A percentile compares a stretch with the other conserved stretches of the same genome.
Evolutionary conservation across 2,113 vertebrate genomes (phyloP).

Genomic region (Pipa parva): DNA sequence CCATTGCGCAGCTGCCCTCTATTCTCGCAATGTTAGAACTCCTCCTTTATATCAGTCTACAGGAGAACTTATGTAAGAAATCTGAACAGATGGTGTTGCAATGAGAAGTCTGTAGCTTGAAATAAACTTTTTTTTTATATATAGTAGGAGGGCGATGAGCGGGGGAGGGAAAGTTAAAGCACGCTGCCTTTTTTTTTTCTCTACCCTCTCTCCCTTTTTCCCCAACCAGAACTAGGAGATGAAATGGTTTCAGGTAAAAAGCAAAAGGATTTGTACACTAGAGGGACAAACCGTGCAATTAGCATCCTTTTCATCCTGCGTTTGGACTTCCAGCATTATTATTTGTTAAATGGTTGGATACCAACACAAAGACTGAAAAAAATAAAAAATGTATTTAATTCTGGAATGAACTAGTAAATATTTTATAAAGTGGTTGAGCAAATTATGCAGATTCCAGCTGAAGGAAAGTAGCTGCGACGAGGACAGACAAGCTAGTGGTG

Average conservation of each 20-base stretch:
- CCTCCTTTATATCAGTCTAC: not conserved
- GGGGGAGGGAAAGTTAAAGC: not conserved
- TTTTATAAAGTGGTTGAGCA: conserved; percentile 30
- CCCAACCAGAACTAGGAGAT: conserved; percentile 2
- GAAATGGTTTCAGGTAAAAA: conserved; percentile 24
- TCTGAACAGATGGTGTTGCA: conserved; percentile 30
- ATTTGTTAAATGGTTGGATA: conserved; percentile 40
- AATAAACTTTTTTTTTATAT: conserved; percentile 26
- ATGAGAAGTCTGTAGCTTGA: conserved; percentile 18
- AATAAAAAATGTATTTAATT: conserved; percentile 29
- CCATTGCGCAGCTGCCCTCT: too few relatives aligned
- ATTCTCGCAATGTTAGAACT: not conserved
- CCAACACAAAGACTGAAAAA: conserved; percentile 30
- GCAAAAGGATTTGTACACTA: not conserved
- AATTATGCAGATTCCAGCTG: conserved; percentile 28
- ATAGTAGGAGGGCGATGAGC: not conserved
- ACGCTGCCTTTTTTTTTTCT: not conserved
- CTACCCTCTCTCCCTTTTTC: not conserved
- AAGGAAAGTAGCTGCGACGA: too few relatives aligned
- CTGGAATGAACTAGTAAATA: not conserved
- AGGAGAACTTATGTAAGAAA: conserved; percentile 25
- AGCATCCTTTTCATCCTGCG: conserved; percentile 21
- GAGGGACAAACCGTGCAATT: conserved; percentile 15
- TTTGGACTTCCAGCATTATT: conserved; percentile 11
- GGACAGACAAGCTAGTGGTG: too few relatives aligned